Conservation (phyloP, 2,888 invertebrate genomes). For the Drosophila paracracens region DNA sequence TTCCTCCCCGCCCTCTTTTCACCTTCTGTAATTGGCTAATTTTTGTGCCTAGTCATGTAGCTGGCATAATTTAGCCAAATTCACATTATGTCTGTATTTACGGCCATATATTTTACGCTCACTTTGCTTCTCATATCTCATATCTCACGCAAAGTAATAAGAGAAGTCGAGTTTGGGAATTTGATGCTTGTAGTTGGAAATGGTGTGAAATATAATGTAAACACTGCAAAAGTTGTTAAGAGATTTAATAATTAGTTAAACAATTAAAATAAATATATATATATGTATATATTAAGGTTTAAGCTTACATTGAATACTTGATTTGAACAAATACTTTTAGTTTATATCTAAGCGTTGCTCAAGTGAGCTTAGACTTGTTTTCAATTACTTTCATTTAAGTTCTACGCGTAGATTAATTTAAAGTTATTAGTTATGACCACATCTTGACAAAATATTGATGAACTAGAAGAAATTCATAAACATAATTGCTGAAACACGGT, state of each 20-base stretch:
- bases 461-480: neutral
- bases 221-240: neutral
- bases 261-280: neutral
- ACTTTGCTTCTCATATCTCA: constrained; percentile 23
- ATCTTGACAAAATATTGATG: neutral
- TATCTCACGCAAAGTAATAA: constrained; percentile 40
- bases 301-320: neutral
- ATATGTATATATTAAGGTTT: neutral
- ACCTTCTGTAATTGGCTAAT: constrained; percentile 56
- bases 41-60: constrained; percentile 71
- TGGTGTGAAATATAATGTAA: constrained; percentile 20
- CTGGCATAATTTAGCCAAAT: constrained; percentile 47
- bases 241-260: neutral
- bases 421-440: neutral
- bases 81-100: constrained; percentile 31
- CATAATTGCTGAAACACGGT: neutral
- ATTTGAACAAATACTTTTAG: neutral
- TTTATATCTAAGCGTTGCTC: neutral
- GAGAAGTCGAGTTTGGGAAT: constrained; percentile 5
- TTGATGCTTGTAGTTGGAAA: neutral
- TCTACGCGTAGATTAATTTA: neutral
- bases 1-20: neutral
- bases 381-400: neutral
- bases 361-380: neutral
- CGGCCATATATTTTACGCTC: constrained; percentile 61